Percentiles rank a stretch among this genome's conserved stretches.
Conservation (phyloP, 53 echinoderm and acorn worm genomes). For the Patiria pectinifera region DNA sequence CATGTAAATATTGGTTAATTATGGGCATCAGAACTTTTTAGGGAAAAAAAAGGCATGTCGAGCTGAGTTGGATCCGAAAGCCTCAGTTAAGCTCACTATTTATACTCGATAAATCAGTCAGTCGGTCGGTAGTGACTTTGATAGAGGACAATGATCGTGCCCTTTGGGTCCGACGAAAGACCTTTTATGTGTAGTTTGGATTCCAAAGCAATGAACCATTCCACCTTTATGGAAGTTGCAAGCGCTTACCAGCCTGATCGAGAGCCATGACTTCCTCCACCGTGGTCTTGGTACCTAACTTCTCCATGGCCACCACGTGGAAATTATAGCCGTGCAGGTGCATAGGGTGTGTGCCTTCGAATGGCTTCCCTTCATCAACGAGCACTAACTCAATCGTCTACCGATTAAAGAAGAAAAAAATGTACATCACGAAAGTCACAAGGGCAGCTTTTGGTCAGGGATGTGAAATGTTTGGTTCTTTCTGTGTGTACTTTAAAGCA, state of each 20-base stretch:
- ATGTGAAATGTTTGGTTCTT: neutral
- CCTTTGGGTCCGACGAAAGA: no score
- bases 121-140: no score
- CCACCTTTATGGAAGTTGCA: neutral
- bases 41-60: no score
- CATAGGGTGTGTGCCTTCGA: constrained; percentile 82
- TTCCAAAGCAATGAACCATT: neutral
- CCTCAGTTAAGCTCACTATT: no score
- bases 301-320: constrained; percentile 77
- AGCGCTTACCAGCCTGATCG: constrained; percentile 68
- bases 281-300: constrained; percentile 49
- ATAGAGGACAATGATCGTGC: no score
- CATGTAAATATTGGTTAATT: no score
- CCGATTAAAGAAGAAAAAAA: no score
- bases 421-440: no score
- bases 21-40: no score
- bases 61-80: no score
- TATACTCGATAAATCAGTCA: no score
- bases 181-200: neutral
- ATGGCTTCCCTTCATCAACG: constrained; percentile 81
- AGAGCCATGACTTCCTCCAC: constrained; percentile 79
- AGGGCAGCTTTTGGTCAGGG: neutral
- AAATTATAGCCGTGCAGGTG: constrained; percentile 90
- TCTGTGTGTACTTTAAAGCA: neutral
- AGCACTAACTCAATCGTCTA: constrained; percentile 88